Percentiles rank a stretch among this genome's conserved stretches.
Conservation (phyloP, 2,113 vertebrate genomes). For the Candoia aspera region DNA sequence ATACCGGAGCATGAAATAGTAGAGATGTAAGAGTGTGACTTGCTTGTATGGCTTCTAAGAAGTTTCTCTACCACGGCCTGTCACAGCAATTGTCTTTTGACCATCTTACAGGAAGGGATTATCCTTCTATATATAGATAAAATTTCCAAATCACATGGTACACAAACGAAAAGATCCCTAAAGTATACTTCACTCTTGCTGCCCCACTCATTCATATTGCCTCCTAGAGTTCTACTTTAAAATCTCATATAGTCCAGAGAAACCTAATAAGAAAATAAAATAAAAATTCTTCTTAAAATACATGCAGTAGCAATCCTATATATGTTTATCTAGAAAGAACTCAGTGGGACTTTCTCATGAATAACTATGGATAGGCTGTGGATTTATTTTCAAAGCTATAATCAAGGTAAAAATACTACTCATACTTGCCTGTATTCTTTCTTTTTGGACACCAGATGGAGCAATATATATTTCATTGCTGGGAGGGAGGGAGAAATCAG, state of each 20-base stretch:
- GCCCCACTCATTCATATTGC: background rate
- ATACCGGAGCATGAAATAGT: background rate
- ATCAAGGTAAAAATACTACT: constrained; percentile 16
- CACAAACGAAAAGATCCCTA: background rate
- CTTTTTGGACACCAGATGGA: constrained; percentile 96
- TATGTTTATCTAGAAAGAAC: background rate
- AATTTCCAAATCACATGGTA: background rate
- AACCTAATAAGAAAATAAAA: background rate
- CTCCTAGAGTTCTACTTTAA: background rate
- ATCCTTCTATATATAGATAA: background rate
- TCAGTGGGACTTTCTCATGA: background rate
- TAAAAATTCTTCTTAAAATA: background rate
- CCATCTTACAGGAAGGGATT: background rate
- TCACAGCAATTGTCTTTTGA: background rate
- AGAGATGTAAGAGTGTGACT: background rate
- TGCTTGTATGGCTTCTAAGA: background rate
- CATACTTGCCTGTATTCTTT: constrained; percentile 88
- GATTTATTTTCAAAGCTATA: background rate
- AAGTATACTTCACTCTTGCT: background rate
- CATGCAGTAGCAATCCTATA: background rate
- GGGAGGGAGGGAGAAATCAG: constrained; percentile 44
- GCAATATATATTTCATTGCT: constrained; percentile 94
- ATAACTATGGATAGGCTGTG: background rate
- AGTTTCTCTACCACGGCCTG: background rate
- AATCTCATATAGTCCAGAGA: background rate